A percentile compares a stretch with the other conserved stretches of the same genome.
phyloP scores from a whole-genome alignment of 2,113 vertebrate species.

The Nyctibius bracteatus region DNA sequence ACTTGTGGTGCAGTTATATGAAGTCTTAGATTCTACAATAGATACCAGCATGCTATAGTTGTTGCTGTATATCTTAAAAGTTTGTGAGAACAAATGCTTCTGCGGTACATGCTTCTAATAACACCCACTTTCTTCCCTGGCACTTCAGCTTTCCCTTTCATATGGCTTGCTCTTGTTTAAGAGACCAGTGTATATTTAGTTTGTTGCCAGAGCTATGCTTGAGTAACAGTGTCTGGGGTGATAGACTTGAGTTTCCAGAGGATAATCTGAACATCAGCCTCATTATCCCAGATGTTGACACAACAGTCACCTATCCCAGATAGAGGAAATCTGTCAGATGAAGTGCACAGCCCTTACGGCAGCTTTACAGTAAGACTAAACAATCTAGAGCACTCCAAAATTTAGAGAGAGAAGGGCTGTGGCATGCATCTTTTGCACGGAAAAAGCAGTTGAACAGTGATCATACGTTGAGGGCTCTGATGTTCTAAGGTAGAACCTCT shows the following conservation, averaged over 20 bases:
- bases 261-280: background rate
- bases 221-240: background rate
- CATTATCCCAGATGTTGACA: background rate
- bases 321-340: background rate
- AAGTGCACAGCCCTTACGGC: accelerated
- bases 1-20: background rate
- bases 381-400: background rate
- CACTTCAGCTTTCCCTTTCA: background rate
- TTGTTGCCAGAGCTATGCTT: slow-evolving; percentile 3
- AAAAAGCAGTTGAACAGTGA: background rate
- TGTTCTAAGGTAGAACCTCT: background rate
- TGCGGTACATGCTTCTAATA: background rate
- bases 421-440: background rate
- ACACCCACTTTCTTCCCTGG: background rate
- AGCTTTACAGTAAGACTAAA: background rate
- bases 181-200: background rate
- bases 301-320: background rate
- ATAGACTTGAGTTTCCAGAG: background rate
- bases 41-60: background rate
- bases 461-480: background rate
- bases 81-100: background rate
- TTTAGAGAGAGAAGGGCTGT: background rate
- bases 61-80: background rate
- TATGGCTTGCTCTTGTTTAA: background rate
- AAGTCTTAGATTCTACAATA: background rate